Evolutionary conservation across 2,797 vertebrate genomes (phyloP).

Genomic region (Moxostoma hubbsi): DNA sequence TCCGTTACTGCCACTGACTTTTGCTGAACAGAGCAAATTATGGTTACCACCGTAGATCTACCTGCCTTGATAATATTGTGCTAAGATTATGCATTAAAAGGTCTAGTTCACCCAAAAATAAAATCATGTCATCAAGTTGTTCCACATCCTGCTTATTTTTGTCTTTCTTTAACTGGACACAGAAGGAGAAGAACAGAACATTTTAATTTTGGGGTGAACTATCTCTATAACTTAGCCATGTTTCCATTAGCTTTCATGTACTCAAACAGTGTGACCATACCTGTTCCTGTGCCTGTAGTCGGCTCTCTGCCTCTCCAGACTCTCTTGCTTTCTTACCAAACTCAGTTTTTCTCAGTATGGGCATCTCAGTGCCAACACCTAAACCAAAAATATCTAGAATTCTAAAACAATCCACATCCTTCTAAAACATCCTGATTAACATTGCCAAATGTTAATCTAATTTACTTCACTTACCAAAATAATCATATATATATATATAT

Average conservation of each 20-base stretch:
- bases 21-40: conserved; percentile 49
- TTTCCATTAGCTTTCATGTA: neutral
- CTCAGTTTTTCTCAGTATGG: conserved; percentile 73
- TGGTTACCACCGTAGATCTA: too few relatives aligned
- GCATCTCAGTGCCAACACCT: conserved; percentile 73
- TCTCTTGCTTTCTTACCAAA: conserved; percentile 52
- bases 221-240: neutral
- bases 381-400: neutral
- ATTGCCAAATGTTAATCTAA: too few relatives aligned
- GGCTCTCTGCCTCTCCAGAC: conserved; percentile 40
- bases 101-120: too few relatives aligned
- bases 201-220: too few relatives aligned
- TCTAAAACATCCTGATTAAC: neutral
- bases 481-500: too few relatives aligned
- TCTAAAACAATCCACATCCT: neutral
- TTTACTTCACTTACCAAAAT: too few relatives aligned
- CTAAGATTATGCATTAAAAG: neutral
- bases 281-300: conserved; percentile 55
- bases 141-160: too few relatives aligned
- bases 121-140: too few relatives aligned
- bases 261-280: neutral
- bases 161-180: too few relatives aligned
- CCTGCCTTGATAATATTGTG: neutral
- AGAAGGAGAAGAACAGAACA: too few relatives aligned
- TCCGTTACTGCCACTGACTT: conserved; percentile 56